Conservation (phyloP, 2,888 invertebrate genomes). For the Eristalinus aeneus region DNA sequence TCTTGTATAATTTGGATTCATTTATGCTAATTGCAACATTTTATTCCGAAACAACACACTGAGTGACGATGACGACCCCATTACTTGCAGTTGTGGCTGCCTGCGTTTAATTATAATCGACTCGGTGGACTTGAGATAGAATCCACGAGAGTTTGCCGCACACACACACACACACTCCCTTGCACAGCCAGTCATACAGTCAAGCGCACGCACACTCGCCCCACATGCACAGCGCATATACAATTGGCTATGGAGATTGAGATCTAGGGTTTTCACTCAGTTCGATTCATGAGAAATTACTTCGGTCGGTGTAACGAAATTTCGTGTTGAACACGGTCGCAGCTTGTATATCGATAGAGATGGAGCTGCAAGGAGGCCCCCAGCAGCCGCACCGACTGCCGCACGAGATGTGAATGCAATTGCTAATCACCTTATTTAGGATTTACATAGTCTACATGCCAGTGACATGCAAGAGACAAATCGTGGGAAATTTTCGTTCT, state of each 20-base stretch:
- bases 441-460: constrained; percentile 61
- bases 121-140: background rate
- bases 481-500: constrained; percentile 77
- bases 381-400: background rate
- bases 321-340: constrained; percentile 53
- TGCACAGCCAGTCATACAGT: too few species aligned
- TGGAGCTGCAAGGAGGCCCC: constrained; percentile 7
- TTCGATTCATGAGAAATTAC: constrained; percentile 50
- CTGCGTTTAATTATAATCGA: constrained; percentile 58
- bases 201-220: background rate
- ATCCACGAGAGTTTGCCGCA: constrained; percentile 17
- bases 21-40: constrained; percentile 69
- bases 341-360: constrained; percentile 6
- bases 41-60: constrained; percentile 51
- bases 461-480: constrained; percentile 74
- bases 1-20: constrained; percentile 58
- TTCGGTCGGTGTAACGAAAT: constrained; percentile 46
- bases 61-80: constrained; percentile 61
- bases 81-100: constrained; percentile 44
- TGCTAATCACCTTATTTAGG: constrained; percentile 70
- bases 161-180: background rate
- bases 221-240: background rate
- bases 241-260: constrained; percentile 46
- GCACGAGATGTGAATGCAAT: constrained; percentile 45
- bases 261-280: constrained; percentile 46